Evolutionary conservation across 2,797 vertebrate species (phyloP).

Genomic region (Hippopotamyrus pictus): DNA sequence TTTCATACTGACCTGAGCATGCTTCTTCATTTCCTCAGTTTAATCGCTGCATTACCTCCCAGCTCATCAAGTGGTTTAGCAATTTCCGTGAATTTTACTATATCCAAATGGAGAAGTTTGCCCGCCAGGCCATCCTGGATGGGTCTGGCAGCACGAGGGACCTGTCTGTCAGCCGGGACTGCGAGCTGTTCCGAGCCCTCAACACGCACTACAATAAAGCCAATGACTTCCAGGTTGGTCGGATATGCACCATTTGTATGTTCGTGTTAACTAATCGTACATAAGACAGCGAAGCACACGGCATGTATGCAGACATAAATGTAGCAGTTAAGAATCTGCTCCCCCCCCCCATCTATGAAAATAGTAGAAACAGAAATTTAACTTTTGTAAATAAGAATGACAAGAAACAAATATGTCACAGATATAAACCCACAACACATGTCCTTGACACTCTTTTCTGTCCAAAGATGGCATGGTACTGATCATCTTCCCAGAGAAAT

Average conservation of each 20-base stretch:
- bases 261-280: neutral
- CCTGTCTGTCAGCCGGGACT: slow-evolving; percentile 68
- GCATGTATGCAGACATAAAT: neutral
- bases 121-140: slow-evolving; percentile 72
- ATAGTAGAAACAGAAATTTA: neutral
- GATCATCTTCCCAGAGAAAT: neutral
- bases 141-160: slow-evolving; percentile 48
- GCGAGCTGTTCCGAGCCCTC: slow-evolving; percentile 80
- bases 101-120: slow-evolving; percentile 93
- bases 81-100: slow-evolving; percentile 97
- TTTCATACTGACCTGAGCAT: slow-evolving; percentile 38
- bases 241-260: neutral
- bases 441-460: neutral
- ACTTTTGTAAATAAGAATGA: neutral
- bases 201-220: slow-evolving; percentile 89
- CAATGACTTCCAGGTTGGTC: slow-evolving; percentile 82
- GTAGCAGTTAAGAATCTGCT: neutral
- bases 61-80: slow-evolving; percentile 98
- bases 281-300: neutral
- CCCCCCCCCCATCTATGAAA: too few relatives aligned
- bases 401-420: neutral
- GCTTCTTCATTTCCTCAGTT: slow-evolving; percentile 60
- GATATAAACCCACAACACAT: neutral
- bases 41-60: slow-evolving; percentile 85
- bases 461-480: neutral